Evolutionary conservation across 2,797 vertebrate genomes (phyloP).

Genomic region (Anomalospiza imberbis): DNA sequence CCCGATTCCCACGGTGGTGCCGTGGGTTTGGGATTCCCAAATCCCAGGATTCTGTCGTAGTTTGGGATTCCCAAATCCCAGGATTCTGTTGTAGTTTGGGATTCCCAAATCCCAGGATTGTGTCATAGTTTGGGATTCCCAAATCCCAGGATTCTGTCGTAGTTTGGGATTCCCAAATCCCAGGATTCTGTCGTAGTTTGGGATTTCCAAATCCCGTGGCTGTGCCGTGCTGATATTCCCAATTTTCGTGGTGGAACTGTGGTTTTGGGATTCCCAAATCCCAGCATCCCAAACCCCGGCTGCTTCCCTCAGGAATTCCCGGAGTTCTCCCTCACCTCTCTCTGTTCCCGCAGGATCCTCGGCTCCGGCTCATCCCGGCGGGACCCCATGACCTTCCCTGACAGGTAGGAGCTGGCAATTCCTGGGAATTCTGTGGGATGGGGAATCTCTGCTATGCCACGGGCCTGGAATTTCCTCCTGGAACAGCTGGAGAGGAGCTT

Average conservation of each 20-base stretch:
- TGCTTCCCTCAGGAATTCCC: background rate
- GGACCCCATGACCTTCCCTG: slow-evolving; percentile 60
- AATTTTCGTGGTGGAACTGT: fast-evolving
- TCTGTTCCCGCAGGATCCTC: background rate
- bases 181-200: too few relatives aligned
- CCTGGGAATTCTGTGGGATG: fast-evolving
- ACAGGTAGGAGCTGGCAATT: background rate
- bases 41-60: too few relatives aligned
- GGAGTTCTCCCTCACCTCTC: background rate
- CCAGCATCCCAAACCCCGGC: background rate
- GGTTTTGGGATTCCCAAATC: background rate
- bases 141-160: background rate
- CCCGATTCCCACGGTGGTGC: too few relatives aligned
- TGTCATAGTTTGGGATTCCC: background rate
- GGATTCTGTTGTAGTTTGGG: too few relatives aligned
- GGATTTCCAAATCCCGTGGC: too few relatives aligned
- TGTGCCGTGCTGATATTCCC: background rate
- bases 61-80: too few relatives aligned
- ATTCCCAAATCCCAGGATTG: background rate
- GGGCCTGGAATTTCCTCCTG: background rate
- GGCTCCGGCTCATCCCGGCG: background rate
- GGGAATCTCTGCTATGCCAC: background rate
- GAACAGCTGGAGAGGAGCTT: background rate
- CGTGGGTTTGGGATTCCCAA: too few relatives aligned
- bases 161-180: background rate